Conservation (phyloP, 2,888 invertebrate genomes). For the Fissipunctia ypsillon region DNA sequence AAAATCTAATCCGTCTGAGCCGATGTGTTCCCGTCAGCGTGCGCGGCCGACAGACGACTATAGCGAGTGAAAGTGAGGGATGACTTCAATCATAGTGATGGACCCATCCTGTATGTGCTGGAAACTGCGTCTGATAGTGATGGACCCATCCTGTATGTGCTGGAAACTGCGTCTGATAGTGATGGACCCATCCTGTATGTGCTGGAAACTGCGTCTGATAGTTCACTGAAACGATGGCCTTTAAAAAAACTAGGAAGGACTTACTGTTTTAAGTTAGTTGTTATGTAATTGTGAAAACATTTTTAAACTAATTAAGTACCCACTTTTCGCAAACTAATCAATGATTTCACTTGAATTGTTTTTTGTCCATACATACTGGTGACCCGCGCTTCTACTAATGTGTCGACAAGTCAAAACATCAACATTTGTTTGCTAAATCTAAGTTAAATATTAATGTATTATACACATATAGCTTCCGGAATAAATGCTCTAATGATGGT, state of each 20-base stretch:
- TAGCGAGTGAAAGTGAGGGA: conserved; percentile 28
- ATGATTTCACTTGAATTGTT: too few relatives aligned
- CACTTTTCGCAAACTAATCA: too few relatives aligned
- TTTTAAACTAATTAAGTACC: too few relatives aligned
- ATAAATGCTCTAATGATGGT: too few relatives aligned
- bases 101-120: conserved; percentile 18
- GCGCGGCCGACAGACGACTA: conserved; percentile 42
- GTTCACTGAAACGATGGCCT: conserved; percentile 48
- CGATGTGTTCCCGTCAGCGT: conserved; percentile 43
- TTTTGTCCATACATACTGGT: too few relatives aligned
- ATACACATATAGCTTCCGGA: too few relatives aligned
- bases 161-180: too few relatives aligned
- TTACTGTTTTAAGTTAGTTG: not conserved
- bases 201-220: conserved; percentile 17
- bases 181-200: conserved; percentile 21
- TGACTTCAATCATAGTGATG: conserved; percentile 35
- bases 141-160: conserved; percentile 18
- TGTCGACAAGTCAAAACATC: not conserved
- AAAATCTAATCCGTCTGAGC: conserved; percentile 61
- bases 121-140: too few relatives aligned
- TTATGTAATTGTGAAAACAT: not conserved
- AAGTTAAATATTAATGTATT: not conserved
- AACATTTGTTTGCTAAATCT: not conserved
- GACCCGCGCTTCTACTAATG: not conserved
- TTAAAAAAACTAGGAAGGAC: not conserved